phyloP scores from a whole-genome alignment of 2,888 invertebrate genomes.

The Acanthococcus lagerstroemiae region DNA sequence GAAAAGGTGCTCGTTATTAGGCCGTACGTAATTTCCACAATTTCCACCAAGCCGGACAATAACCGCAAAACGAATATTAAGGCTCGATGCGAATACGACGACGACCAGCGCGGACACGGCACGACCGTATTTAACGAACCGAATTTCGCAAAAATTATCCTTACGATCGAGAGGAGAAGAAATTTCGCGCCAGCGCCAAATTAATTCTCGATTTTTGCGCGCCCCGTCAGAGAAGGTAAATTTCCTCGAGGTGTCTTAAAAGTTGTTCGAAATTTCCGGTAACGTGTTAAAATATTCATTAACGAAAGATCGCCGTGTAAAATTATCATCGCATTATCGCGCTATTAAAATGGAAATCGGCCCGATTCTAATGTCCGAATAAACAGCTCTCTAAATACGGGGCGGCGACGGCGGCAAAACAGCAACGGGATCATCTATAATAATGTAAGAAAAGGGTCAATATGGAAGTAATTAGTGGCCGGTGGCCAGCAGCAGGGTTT shows the following conservation, averaged over 20 bases:
- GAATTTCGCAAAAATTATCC: neutral
- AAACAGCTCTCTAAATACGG: slow-evolving; percentile 25
- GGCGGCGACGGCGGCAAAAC: no score
- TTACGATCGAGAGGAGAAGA: neutral
- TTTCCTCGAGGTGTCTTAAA: no score
- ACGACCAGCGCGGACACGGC: no score
- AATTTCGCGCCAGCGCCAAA: neutral
- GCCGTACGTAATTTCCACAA: slow-evolving; percentile 27
- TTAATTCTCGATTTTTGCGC: neutral
- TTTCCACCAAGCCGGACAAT: neutral
- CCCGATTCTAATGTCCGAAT: slow-evolving; percentile 24
- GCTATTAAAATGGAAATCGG: slow-evolving; percentile 20
- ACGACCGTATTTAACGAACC: neutral
- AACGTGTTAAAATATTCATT: slow-evolving; percentile 16
- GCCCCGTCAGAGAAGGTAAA: no score
- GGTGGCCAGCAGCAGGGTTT: slow-evolving; percentile 24
- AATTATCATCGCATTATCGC: slow-evolving; percentile 3
- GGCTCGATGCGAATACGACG: slow-evolving; percentile 6
- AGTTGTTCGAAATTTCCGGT: slow-evolving; percentile 10
- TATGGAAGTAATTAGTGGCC: slow-evolving; percentile 29
- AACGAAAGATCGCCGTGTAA: neutral
- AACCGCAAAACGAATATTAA: slow-evolving; percentile 19
- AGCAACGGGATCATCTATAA: slow-evolving; percentile 24
- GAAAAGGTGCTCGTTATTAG: slow-evolving; percentile 29
- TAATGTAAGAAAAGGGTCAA: slow-evolving; percentile 29